These are phyloP conservation scores for Melanaphis sacchari DNA, from an alignment of 1,140 invertebrate genomes.

Conservation along the genomic window DNA sequence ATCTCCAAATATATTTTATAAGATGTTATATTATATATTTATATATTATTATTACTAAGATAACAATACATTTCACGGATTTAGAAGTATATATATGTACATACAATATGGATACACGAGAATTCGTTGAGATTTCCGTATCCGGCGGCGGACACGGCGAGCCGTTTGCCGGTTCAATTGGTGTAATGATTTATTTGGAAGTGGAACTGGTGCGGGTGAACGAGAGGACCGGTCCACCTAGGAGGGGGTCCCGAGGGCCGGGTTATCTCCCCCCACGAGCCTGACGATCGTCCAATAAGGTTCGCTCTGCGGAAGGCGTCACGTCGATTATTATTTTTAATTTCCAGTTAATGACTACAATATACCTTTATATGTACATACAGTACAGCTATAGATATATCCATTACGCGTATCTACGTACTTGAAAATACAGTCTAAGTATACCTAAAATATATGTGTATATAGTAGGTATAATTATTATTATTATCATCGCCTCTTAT, in stretches of 20 bases:
- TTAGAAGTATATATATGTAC: neutral
- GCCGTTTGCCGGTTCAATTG: neutral
- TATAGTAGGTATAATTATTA: neutral
- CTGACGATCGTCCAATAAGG: conserved; percentile 22
- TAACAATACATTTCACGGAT: neutral
- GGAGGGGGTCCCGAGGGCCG: conserved; percentile 5
- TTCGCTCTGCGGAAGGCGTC: neutral
- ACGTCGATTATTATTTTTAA: conserved; percentile 6
- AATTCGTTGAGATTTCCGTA: neutral
- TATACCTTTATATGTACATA: neutral
- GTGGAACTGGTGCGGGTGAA: neutral
- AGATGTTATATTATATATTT: neutral
- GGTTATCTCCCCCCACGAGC: neutral
- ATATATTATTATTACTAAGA: neutral
- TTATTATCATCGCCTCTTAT: neutral
- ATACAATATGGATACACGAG: neutral
- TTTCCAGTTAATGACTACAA: neutral
- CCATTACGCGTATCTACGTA: neutral
- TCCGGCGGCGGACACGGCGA: neutral
- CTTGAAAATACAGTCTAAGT: neutral
- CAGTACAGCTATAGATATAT: neutral
- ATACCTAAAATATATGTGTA: neutral
- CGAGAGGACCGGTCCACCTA: neutral
- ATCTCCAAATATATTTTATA: neutral
- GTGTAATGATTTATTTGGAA: conserved; percentile 6